A percentile compares a stretch with the other conserved stretches of the same genome.
These are phyloP conservation scores for Cyanistes caeruleus DNA, from an alignment of 2,113 vertebrate genomes.

Conservation along the genomic window DNA sequence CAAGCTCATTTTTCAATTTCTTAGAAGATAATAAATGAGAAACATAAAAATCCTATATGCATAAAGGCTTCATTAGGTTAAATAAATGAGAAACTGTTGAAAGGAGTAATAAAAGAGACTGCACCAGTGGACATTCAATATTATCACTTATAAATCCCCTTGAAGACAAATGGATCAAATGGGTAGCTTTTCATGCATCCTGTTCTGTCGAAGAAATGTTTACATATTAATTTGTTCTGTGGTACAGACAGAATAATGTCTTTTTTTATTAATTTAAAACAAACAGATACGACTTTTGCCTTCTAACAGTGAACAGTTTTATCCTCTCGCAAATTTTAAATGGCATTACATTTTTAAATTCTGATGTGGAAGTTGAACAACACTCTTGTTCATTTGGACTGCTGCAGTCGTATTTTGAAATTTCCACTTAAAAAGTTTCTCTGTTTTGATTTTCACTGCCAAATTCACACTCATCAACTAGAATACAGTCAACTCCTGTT, in stretches of 20 bases:
- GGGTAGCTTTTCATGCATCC: background rate
- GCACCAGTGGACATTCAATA: background rate
- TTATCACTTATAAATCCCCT: background rate
- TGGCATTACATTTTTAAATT: background rate
- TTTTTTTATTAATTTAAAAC: background rate
- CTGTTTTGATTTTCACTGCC: conserved; percentile 27
- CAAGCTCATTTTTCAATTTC: background rate
- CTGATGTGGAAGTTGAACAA: background rate
- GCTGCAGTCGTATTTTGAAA: background rate
- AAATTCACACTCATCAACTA: conserved; percentile 30
- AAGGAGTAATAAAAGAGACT: background rate
- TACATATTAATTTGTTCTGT: background rate
- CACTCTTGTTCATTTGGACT: background rate
- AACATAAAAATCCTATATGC: background rate
- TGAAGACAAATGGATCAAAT: background rate
- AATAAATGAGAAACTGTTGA: background rate
- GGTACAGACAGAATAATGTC: background rate
- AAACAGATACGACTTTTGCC: background rate
- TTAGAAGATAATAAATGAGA: background rate
- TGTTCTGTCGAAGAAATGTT: background rate
- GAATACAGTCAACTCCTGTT: background rate
- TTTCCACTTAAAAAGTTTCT: background rate
- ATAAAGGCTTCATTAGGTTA: background rate
- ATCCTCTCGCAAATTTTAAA: background rate
- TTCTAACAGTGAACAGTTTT: background rate